Base-by-base conservation (phyloP, 2,797 vertebrate species). In the Australoheros facetus region DNA sequence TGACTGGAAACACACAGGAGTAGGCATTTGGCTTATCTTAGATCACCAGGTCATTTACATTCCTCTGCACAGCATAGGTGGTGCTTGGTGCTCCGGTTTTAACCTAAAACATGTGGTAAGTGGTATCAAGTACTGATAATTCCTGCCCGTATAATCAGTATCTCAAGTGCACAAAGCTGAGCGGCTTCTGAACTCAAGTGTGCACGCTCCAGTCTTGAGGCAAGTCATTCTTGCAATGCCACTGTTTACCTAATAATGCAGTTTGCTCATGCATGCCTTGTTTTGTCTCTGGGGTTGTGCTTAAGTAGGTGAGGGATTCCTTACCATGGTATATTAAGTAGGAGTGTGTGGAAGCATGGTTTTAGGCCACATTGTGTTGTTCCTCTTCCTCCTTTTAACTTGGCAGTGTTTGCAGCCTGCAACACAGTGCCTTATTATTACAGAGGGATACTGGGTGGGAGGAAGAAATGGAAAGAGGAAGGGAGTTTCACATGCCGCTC, bases 41-140 rank as follows among this genome's bases (percentile, higher is more conserved):
- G 76, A 64, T 79, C 84, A 87, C 81, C 81, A 80, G 81, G 80
- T 84, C 77, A 83, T 93, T 93, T 93, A 78, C 90, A 91, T 93
- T 93, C 88, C 86, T 89, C 56, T 66, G 57, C 83, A 56, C 6
- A 13, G 86, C 88, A 91, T 73, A 73, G 85, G 69, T 75, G 45
- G 54, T 23, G 48, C 87, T 85, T 53, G 59, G 78, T 77, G 66
- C 79, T 59, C 21, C 34, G 37, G 77, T 66, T 83, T 74, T 56
- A 48, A 48, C 26, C 56, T 28, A 10, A 84, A 92, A 81, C 83
- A 58, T 79, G 81, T 78, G 82, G 42, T 54, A 10, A 79, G 71
- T 77, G 69, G 57, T 86, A 84, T 89, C 87, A 60, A 79, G 59
- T 58, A 26, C 70, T 83, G 90, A 92, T 87, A 84, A 78, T 56